Base-by-base conservation (phyloP, 2,113 vertebrate species). In the Microcebus griseorufus region DNA sequence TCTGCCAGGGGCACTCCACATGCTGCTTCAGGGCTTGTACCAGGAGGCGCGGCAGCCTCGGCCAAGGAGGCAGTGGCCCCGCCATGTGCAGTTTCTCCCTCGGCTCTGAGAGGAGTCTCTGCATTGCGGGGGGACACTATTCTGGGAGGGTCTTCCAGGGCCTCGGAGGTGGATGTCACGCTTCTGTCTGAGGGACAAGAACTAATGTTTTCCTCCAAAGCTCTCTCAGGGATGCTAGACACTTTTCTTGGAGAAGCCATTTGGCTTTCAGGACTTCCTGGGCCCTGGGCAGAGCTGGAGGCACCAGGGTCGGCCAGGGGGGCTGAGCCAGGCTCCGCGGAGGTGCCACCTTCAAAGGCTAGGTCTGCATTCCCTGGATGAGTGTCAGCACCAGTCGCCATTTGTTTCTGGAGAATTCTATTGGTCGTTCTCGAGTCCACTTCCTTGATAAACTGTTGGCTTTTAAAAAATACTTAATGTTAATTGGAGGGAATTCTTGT, bases 301-400 rank as follows among this genome's bases (percentile, higher is more conserved):
- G 97, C 97, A 87, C 91, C 96, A 0, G 95, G 67, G 17, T 81
- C 25, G 88, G 96, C 20, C 58, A 98, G 62, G 39, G 92, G 80
- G n/a, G 97, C 93, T 5, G 96, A 98, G 96, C 99, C 98, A 87
- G 99, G 85, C 13, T 83, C 93, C 80, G 99, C 98, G 22, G 97
- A 97, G 72, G 98, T 98, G 96, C 96, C 97, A 93, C 98, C 99
- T 95, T 75, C 97, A 70, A 80, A 84, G 32, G 97, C 94, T 72
- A 97, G 96, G 64, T 93, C 97, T 72, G 81, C 39, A 67, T 97
- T 94, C 89, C 97, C 98, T 13, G 94, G 93, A 51, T 93, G 89
- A 78, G 86, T 18, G 72, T 73, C 20, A 0, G 32, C 1, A 0
- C 9, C n/a, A 7, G 96, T 34, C 27, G 79, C 93, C 29, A 92